A percentile compares a stretch with the other conserved stretches of the same genome.
These are phyloP conservation scores for Furcifer pardalis DNA, from an alignment of 2,797 vertebrate species.

Conservation along the genomic window DNA sequence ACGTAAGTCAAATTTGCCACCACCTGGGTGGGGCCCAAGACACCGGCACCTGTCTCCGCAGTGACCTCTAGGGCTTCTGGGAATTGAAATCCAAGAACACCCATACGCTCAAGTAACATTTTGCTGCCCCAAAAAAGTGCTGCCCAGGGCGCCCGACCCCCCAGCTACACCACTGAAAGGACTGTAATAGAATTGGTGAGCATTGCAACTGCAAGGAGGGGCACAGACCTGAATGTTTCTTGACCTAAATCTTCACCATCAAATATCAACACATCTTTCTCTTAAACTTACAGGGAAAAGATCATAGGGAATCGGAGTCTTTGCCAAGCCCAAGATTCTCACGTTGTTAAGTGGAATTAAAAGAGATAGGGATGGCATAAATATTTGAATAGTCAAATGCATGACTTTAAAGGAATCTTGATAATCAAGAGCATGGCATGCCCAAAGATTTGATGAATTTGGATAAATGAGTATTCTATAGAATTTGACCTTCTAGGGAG, in stretches of 20 bases:
- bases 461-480: not conserved
- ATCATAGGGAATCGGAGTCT: not conserved
- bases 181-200: slow-evolving; percentile 1
- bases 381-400: not conserved
- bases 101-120: too few relatives aligned
- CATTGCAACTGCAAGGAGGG: not conserved
- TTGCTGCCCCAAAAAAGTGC: too few relatives aligned
- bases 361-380: not conserved
- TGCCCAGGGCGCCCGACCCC: too few relatives aligned
- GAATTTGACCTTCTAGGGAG: too few relatives aligned
- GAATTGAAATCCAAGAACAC: too few relatives aligned
- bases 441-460: not conserved
- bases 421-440: not conserved
- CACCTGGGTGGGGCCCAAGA: too few relatives aligned
- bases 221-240: slow-evolving; percentile 2
- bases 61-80: too few relatives aligned
- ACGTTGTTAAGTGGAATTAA: not conserved
- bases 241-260: slow-evolving; percentile 12
- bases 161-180: too few relatives aligned
- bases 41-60: too few relatives aligned
- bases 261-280: slow-evolving; percentile 5
- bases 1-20: too few relatives aligned
- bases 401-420: not conserved
- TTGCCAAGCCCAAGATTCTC: not conserved
- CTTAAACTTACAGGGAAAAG: not conserved